These are phyloP conservation scores for Semotilus atromaculatus DNA, from an alignment of 2,797 vertebrate species.

Conservation along the genomic window DNA sequence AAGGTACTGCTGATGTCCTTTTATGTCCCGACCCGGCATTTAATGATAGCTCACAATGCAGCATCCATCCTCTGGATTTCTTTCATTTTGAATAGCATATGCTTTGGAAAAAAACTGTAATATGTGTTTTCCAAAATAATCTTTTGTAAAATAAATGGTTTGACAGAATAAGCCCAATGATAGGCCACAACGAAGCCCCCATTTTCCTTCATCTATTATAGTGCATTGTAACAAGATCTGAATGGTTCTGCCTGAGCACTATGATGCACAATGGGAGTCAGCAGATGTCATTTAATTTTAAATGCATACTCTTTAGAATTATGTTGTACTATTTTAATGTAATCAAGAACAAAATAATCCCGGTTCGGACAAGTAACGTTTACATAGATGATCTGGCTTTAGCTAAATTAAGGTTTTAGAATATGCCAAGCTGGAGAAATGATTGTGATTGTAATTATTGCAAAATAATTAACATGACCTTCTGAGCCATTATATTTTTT, in stretches of 20 bases:
- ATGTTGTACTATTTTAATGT: neutral
- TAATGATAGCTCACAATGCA: neutral
- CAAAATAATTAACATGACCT: neutral
- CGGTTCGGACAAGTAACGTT: neutral
- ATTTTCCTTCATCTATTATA: slow-evolving; percentile 19
- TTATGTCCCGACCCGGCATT: neutral
- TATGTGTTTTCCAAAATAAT: neutral
- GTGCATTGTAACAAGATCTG: slow-evolving; percentile 23
- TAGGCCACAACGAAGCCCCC: slow-evolving; percentile 31
- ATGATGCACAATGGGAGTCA: neutral
- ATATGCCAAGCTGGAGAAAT: neutral
- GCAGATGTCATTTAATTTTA: neutral
- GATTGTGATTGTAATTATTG: neutral
- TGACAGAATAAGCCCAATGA: neutral
- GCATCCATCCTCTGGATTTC: neutral
- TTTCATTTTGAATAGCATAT: neutral
- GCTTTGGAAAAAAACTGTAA: neutral
- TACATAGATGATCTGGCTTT: neutral
- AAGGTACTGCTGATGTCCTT: slow-evolving; percentile 56
- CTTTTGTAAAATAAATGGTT: neutral
- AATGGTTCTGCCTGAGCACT: slow-evolving; percentile 14
- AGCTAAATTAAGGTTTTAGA: neutral
- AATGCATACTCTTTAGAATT: neutral
- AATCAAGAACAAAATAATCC: neutral
- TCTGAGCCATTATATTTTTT: neutral